These are phyloP conservation scores for Pseudoips prasinana DNA, from an alignment of 2,888 invertebrate genomes.

Conservation along the genomic window DNA sequence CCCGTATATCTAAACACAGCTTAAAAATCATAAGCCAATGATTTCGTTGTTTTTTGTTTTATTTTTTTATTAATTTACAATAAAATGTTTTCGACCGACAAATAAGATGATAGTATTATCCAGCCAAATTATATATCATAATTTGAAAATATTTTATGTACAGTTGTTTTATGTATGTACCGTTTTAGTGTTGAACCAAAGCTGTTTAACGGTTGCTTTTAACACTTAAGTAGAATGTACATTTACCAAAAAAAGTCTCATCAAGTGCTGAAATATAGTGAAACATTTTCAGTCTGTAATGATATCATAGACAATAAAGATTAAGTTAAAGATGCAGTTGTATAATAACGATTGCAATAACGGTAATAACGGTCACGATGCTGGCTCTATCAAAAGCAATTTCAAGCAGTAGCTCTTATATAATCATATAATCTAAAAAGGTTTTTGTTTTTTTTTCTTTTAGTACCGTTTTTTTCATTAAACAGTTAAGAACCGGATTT, in stretches of 20 bases:
- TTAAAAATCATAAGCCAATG: conserved; percentile 41
- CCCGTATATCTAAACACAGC: conserved; percentile 8
- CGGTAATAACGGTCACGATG: too few relatives aligned
- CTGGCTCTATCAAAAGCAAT: too few relatives aligned
- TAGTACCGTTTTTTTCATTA: too few relatives aligned
- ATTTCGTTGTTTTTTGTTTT: conserved; percentile 57
- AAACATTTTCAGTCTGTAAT: too few relatives aligned
- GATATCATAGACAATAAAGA: too few relatives aligned
- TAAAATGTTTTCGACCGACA: conserved; percentile 30
- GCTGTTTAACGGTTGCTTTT: conserved; percentile 33
- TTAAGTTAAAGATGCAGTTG: too few relatives aligned
- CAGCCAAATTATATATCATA: conserved; percentile 55
- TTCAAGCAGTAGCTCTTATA: too few relatives aligned
- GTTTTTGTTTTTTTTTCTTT: too few relatives aligned
- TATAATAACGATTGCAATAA: too few relatives aligned
- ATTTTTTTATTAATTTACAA: conserved; percentile 35
- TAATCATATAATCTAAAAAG: too few relatives aligned
- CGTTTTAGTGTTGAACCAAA: conserved; percentile 20
- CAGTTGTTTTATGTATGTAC: conserved; percentile 28
- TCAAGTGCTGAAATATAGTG: too few relatives aligned
- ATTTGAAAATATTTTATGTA: conserved; percentile 38
- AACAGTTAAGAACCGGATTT: too few relatives aligned
- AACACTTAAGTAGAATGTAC: conserved; percentile 13
- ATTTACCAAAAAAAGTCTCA: conserved; percentile 6
- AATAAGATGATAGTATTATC: conserved; percentile 43